Conservation (phyloP, 2,888 invertebrate species). For the Antheraea assamensis region DNA sequence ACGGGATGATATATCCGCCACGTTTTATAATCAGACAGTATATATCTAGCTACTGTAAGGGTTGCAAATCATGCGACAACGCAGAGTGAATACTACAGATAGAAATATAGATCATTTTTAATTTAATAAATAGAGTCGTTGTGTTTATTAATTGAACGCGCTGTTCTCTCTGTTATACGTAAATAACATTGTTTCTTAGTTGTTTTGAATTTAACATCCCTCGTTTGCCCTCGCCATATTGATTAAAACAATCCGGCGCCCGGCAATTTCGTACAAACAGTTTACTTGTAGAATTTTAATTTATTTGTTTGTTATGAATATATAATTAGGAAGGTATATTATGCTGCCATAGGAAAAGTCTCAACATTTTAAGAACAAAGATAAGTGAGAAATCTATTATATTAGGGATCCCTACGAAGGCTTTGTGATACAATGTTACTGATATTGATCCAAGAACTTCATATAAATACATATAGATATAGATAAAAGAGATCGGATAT, state of each 20-base stretch:
- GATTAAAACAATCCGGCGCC: constrained; percentile 11
- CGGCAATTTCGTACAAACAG: constrained; percentile 7
- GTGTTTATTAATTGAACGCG: background rate
- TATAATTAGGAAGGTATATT: background rate
- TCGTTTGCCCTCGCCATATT: constrained; percentile 5
- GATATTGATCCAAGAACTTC: too few relatives aligned
- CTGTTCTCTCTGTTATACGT: background rate
- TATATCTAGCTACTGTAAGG: too few relatives aligned
- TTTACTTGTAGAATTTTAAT: background rate
- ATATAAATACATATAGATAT: too few relatives aligned
- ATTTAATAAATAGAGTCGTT: too few relatives aligned
- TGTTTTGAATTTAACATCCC: constrained; percentile 13
- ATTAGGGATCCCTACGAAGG: too few relatives aligned
- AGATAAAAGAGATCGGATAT: too few relatives aligned
- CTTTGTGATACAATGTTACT: too few relatives aligned
- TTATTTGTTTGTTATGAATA: constrained; percentile 7
- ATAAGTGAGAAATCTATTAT: background rate
- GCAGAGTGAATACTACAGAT: too few relatives aligned
- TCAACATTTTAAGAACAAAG: background rate
- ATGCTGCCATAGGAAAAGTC: background rate
- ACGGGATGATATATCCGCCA: too few relatives aligned
- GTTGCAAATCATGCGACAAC: too few relatives aligned
- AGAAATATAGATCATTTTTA: too few relatives aligned
- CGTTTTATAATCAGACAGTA: too few relatives aligned
- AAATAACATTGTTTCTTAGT: constrained; percentile 7